Evolutionary conservation across 2,888 invertebrate species (phyloP).

Genomic region (Torymus auratus): DNA sequence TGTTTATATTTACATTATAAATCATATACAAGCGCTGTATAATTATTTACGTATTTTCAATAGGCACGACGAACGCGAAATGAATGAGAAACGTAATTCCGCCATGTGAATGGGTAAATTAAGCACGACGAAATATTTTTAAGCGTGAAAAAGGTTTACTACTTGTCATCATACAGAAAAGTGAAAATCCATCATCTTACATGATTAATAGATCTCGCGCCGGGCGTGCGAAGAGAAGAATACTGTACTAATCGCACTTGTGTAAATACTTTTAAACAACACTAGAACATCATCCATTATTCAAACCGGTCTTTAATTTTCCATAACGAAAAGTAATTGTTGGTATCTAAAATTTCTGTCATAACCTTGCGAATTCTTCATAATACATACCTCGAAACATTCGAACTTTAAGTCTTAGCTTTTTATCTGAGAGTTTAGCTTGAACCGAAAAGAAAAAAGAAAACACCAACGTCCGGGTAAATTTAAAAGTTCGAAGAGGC

Average conservation of each 20-base stretch:
- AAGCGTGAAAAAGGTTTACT: constrained; percentile 45
- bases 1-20: no score
- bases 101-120: background rate
- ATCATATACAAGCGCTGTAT: no score
- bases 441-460: background rate
- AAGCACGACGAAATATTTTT: constrained; percentile 33
- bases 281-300: constrained; percentile 31
- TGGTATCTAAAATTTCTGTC: background rate
- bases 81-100: background rate
- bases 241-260: constrained; percentile 33
- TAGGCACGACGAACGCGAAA: background rate
- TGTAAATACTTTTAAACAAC: constrained; percentile 49
- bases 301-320: constrained; percentile 33
- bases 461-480: constrained; percentile 11
- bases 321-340: background rate
- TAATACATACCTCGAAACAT: background rate
- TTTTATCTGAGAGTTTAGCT: background rate
- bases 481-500: constrained; percentile 42
- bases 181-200: constrained; percentile 52
- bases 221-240: constrained; percentile 30
- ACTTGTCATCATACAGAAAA: constrained; percentile 55
- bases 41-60: no score
- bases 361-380: background rate
- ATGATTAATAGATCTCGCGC: constrained; percentile 51
- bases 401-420: no score